Evolutionary conservation across 2,888 invertebrate species (phyloP), one percentile per base, ranked within the genome.

Genomic region (Amblyteles armatorius): DNA sequence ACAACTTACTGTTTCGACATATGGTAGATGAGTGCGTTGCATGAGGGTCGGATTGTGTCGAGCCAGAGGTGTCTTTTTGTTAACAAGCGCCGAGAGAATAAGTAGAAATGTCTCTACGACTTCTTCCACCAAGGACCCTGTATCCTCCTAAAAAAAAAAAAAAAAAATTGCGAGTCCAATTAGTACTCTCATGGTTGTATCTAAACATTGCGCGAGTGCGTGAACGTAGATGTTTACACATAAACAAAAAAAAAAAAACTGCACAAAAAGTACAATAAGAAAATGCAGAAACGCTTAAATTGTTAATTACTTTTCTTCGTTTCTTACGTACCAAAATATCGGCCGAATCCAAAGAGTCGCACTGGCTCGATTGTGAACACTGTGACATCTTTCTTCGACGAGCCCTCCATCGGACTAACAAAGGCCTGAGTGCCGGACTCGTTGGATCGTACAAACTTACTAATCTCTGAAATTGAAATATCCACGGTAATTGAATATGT

Each of bases 361-460:
- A 91, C 86, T 93, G 93, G 84, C 94, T 95, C 26, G 95, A 95
- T 86, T 95, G 95, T 50, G 94, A 93, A 89, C 94, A 94, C 19
- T 94, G 94, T 0, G 94, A 94, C 76, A 91, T 90, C 52, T 91
- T 92, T 89, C 92, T 91, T 86, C 92, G 91, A 7, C 92, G 91
- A 87, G 91, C 89, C 85, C 90, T 91, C 79, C 92, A 93, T n/a
- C 93, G 93, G 86, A 94, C 92, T 74, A 95, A 90, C 84, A 94
- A 90, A 57, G 95, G 94, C 84, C 95, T 91, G 60, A 95, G 92
- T 83, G 94, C 92, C 63, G 95, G 95, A 89, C 95, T 95, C 86
- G 96, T 96, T 76, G 96, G 96, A 93, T 96, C 96, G 88, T 96
- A 95, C 77, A 96, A 94, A 57, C 94, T 92, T 3, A 95, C 94